These are phyloP conservation scores for Grallaria varia DNA, from an alignment of 2,113 vertebrate species.

Conservation along the genomic window DNA sequence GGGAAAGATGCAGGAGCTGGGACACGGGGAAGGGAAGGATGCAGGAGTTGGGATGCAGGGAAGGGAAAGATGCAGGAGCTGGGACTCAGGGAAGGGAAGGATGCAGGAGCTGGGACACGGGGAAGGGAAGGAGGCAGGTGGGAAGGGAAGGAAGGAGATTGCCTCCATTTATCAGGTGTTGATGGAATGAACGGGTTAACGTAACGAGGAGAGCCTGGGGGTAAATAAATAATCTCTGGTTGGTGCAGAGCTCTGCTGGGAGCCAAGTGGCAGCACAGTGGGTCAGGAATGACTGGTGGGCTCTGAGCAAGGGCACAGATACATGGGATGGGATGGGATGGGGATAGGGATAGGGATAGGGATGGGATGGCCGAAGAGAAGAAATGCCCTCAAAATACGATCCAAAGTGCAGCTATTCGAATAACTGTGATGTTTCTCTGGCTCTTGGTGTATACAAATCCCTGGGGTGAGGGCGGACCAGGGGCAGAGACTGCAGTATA, in stretches of 20 bases:
- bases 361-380: no score
- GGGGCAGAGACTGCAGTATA: background rate
- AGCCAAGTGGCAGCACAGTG: rapidly evolving
- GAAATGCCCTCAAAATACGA: background rate
- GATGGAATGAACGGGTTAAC: background rate
- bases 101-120: background rate
- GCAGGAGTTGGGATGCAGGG: no score
- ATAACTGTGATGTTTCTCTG: background rate
- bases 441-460: background rate
- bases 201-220: background rate
- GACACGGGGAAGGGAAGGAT: no score
- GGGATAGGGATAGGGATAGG: no score
- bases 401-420: background rate
- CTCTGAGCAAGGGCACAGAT: background rate
- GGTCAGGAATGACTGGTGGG: background rate
- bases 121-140: background rate
- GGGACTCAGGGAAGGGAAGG: no score
- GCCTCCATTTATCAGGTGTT: background rate
- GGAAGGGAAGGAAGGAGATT: background rate
- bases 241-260: background rate
- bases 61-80: background rate
- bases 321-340: background rate
- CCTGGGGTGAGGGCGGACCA: no score
- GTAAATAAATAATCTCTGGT: background rate
- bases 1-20: no score